A percentile compares a stretch with the other conserved stretches of the same genome.
Evolutionary conservation across 2,888 invertebrate species (phyloP).

Genomic region (Theodoxus fluviatilis): DNA sequence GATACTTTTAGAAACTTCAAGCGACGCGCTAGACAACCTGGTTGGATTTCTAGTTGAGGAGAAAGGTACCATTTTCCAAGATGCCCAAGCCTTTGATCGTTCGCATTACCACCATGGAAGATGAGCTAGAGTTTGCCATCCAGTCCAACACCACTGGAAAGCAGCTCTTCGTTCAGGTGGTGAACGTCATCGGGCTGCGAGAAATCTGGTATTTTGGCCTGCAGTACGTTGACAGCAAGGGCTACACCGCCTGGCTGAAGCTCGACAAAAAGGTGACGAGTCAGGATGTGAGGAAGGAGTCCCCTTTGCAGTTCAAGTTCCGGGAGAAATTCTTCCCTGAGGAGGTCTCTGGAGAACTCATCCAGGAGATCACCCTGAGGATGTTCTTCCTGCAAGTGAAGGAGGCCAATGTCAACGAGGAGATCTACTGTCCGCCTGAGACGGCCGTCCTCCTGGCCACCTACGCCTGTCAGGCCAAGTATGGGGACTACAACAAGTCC

Average conservation of each 20-base stretch:
- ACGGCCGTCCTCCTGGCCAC: slow-evolving; percentile 97
- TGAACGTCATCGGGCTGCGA: slow-evolving; percentile 97
- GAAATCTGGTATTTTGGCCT: slow-evolving; percentile 99
- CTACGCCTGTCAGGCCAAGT: slow-evolving; percentile 93
- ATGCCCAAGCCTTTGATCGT: no score
- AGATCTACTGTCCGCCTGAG: slow-evolving; percentile 99
- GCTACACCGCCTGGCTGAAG: slow-evolving; percentile 98
- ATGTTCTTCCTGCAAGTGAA: slow-evolving; percentile 81
- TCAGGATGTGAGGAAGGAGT: slow-evolving; percentile 99
- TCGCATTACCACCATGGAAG: slow-evolving; percentile 99
- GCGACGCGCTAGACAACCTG: no score
- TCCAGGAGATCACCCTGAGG: slow-evolving; percentile 95
- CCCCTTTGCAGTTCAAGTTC: slow-evolving; percentile 98
- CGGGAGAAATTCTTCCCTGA: slow-evolving; percentile 99
- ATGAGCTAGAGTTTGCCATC: slow-evolving; percentile 99
- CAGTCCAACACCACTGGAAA: slow-evolving; percentile 99
- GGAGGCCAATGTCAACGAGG: slow-evolving; percentile 95
- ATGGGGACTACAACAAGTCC: slow-evolving; percentile 90
- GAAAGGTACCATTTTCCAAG: no score
- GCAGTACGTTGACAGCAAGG: slow-evolving; percentile 98
- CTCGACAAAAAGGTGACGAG: slow-evolving; percentile 99
- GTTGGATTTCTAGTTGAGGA: no score
- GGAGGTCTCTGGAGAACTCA: slow-evolving; percentile 98
- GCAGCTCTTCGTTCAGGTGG: slow-evolving; percentile 95
- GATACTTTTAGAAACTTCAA: no score